Conservation (phyloP, 2,113 vertebrate genomes). For the Ophiodon elongatus region DNA sequence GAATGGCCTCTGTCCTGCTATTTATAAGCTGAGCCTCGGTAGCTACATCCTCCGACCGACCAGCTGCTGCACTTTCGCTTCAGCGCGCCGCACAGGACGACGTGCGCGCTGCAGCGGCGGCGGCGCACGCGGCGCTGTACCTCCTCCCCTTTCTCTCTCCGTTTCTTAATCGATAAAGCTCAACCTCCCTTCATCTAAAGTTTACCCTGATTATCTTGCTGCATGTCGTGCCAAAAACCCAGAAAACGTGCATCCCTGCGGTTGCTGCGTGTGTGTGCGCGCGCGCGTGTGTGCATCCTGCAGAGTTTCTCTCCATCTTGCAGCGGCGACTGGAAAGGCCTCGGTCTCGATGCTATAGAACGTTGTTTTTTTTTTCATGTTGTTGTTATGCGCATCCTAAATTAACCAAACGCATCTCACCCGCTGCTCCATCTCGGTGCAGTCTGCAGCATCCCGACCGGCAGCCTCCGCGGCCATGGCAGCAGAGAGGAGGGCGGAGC, state of each 20-base stretch:
- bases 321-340: slow-evolving; percentile 25
- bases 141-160: no score
- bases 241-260: background rate
- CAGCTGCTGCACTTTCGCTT: slow-evolving; percentile 56
- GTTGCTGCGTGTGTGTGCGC: background rate
- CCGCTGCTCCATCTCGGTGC: slow-evolving; percentile 79
- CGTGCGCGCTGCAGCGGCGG: background rate
- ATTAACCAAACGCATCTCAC: slow-evolving; percentile 54
- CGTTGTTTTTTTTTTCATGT: no score
- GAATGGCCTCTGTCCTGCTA: background rate
- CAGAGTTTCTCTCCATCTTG: slow-evolving; percentile 30
- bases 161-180: background rate
- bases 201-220: background rate
- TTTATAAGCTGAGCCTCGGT: slow-evolving; percentile 25
- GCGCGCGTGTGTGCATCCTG: background rate
- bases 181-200: background rate
- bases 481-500: slow-evolving; percentile 39
- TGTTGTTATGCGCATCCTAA: background rate
- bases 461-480: slow-evolving; percentile 75
- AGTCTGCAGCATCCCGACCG: slow-evolving; percentile 55
- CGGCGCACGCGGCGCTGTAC: background rate
- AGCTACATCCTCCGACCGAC: slow-evolving; percentile 8
- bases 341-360: background rate
- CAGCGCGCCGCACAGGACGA: slow-evolving; percentile 35
- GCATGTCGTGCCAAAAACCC: background rate